phyloP scores from a whole-genome alignment of 2,888 invertebrate species.

The Lampropteryx suffumata region DNA sequence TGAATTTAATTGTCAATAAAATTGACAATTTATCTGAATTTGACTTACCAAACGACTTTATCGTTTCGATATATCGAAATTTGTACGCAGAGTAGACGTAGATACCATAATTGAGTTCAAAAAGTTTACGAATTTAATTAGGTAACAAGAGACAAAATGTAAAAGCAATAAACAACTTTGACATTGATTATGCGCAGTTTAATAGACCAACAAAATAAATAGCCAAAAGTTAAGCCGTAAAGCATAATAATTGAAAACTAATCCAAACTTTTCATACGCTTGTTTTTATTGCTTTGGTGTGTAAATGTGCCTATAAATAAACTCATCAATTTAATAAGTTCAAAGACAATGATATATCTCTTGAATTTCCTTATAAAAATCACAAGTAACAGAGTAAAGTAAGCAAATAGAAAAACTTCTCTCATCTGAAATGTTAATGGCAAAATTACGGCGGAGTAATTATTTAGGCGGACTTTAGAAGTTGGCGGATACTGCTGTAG shows the following conservation, averaged over 20 bases:
- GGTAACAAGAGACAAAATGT: not conserved
- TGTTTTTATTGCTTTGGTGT: not conserved
- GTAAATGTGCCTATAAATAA: not conserved
- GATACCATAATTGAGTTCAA: too few relatives aligned
- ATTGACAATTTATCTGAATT: too few relatives aligned
- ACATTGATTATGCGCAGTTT: too few relatives aligned
- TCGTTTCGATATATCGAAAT: too few relatives aligned
- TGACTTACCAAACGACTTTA: too few relatives aligned
- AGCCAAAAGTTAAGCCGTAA: not conserved
- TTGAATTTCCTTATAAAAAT: conserved; percentile 7
- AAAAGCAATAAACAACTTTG: too few relatives aligned
- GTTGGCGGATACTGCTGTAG: not conserved
- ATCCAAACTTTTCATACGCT: not conserved
- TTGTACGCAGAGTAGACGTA: too few relatives aligned
- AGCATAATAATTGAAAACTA: too few relatives aligned
- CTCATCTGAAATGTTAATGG: conserved; percentile 6
- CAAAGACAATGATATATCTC: conserved; percentile 1
- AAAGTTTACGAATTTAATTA: too few relatives aligned
- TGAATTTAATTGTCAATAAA: too few relatives aligned
- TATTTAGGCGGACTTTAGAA: not conserved
- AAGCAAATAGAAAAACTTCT: conserved; percentile 12
- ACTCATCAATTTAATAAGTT: not conserved
- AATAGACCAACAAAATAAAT: not conserved
- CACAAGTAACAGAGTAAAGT: conserved; percentile 1
- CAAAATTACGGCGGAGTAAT: conserved; percentile 1